Evolutionary conservation across 2,113 vertebrate species (phyloP).

Genomic region (Cavia aperea): DNA sequence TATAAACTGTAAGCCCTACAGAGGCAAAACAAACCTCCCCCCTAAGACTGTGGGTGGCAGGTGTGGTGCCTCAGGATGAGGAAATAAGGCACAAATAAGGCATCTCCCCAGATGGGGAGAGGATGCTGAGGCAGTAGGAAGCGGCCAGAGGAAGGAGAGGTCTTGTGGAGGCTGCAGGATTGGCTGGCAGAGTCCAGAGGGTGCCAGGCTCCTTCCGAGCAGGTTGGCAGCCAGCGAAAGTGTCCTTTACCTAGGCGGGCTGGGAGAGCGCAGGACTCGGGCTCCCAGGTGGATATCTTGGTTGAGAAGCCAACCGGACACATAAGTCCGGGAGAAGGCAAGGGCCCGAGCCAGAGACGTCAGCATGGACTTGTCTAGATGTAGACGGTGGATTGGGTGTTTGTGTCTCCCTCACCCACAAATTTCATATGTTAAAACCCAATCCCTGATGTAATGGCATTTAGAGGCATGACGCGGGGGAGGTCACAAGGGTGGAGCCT

Average conservation of each 20-base stretch:
- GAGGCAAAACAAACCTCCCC: neutral
- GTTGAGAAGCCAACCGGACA: neutral
- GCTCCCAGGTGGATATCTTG: neutral
- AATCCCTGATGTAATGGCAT: too few species aligned
- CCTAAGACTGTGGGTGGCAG: neutral
- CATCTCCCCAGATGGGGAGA: neutral
- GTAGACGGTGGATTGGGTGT: too few species aligned
- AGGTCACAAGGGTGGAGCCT: neutral
- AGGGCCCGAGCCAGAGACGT: neutral
- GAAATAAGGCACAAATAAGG: neutral
- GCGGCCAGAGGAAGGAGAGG: neutral
- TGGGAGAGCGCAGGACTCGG: neutral
- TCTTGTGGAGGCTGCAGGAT: neutral
- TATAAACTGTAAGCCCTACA: neutral
- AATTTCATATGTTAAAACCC: neutral
- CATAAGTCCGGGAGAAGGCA: neutral
- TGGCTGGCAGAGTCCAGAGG: neutral
- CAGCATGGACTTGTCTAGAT: accelerated
- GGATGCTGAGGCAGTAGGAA: neutral
- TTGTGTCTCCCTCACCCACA: too few species aligned
- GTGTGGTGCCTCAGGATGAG: neutral
- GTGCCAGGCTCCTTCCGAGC: neutral
- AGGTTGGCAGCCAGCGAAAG: neutral
- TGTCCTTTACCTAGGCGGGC: neutral
- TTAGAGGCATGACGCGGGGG: neutral